Evolutionary conservation across 2,113 vertebrate genomes (phyloP), one percentile per base, ranked within the genome.

Genomic region (Clarias magur): DNA sequence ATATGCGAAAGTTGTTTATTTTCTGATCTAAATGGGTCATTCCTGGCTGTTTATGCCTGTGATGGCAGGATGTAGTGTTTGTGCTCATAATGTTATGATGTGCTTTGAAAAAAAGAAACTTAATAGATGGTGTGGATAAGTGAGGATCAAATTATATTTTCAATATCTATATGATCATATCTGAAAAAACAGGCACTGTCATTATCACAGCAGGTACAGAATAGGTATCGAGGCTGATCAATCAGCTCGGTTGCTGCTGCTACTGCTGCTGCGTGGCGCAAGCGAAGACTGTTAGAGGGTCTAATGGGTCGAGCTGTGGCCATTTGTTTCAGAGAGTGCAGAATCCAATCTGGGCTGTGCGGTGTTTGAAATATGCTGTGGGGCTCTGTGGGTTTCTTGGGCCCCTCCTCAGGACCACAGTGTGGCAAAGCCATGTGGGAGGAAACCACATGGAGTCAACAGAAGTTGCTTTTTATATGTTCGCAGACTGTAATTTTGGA

Each of bases 401-500:
- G 73, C 27, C 56, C 67, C 63, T 89, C 83, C 48, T 87, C 85
- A 81, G 60, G 27, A 59, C 7, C 42, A 60, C 78, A 78, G 88
- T 30, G 63, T 83, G 82, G 62, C 5, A 53, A 83, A 70, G 11
- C 48, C 82, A 83, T 62, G 21, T 85, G 70, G 57, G 68, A 75
- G 56, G 48, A 85, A 68, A 59, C 70, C 56, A 54, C 68, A 85
- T 54, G 65, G 67, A 83, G 70, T 63, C 68, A 27, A 21, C 54
- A 59, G 54, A 57, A 34, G 85, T 60, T 34, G 73, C 62, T 67
- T 84, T 27, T 56, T 23, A 7, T 23, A 87, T 88, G 65, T 80
- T 81, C 30, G 3, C 42, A 60, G 82, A 84, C 82, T 88, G 70
- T 89, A 79, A 89, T 89, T 89, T 87, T 56, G 85, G 80, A 62